Evolutionary conservation across 2,113 vertebrate species (phyloP).

Genomic region (Tragelaphus scriptus): DNA sequence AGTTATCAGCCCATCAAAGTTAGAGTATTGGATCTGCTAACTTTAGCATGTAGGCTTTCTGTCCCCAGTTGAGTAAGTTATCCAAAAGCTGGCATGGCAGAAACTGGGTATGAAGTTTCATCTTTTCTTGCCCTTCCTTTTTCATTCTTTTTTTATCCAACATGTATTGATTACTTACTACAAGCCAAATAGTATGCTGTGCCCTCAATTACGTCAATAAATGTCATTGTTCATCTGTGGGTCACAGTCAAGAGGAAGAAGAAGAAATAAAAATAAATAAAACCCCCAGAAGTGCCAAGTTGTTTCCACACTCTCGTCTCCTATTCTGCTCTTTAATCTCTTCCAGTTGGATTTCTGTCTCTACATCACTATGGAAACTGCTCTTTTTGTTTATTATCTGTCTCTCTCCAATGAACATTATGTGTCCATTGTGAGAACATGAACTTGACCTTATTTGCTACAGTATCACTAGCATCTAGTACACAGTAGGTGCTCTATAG

Average conservation of each 20-base stretch:
- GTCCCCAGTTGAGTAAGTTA: not conserved
- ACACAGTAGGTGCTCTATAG: not conserved
- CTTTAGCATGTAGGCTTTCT: not conserved
- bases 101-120: not conserved
- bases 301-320: not conserved
- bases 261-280: not conserved
- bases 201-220: constrained; percentile 19
- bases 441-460: not conserved
- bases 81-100: not conserved
- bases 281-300: not conserved
- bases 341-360: not conserved
- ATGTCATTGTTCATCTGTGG: not conserved
- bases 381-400: not conserved
- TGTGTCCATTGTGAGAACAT: not conserved
- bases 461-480: not conserved
- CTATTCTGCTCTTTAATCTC: not conserved
- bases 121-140: not conserved
- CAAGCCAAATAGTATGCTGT: not conserved
- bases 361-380: not conserved
- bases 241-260: not conserved
- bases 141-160: not conserved
- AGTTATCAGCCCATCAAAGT: not conserved
- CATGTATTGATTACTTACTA: not conserved
- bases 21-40: not conserved
- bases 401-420: not conserved